Base-by-base conservation (phyloP, 2,797 vertebrate genomes). In the Centroberyx gerrardi region DNA sequence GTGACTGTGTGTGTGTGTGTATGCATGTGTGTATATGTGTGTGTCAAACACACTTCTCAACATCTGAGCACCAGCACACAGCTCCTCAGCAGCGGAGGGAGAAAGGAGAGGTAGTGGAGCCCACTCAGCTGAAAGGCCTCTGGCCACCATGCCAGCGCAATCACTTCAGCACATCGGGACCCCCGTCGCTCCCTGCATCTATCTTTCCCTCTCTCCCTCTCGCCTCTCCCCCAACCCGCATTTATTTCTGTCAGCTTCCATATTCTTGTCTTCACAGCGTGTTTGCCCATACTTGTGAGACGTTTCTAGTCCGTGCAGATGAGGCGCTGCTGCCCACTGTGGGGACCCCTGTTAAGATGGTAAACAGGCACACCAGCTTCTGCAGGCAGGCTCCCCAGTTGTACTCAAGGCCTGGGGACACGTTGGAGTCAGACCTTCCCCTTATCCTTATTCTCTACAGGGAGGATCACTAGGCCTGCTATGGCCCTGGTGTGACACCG, bases 161-260 rank as follows among this genome's bases (percentile, higher is more conserved):
- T 95, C 83, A 90, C 92, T 88, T 94, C 93, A 94, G 79, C 85
- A 89, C 88, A 78, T 83, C 62, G 22, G 83, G 87, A 90, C 90
- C 86, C 85, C 90, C 82, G 74, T 78, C 58, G 83, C 85, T 86
- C 3, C 61, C 78, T 67, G 60, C 78, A 2, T 83, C 84, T 90
- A 81, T 76, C 77, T 76, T 73, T 81, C 82, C 73, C 77, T 80
- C 73, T 69, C 82, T 84, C 73, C 74, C 82, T 76, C 85, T 89
- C 85, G 82, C 90, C 80, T 87, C 86, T 84, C 93, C 90, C 87
- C 92, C 82, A 91, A 87, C 91, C 88, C 93, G 71, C 89, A 53
- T 94, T 95, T 95, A 94, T 91, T 95, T 94, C 92, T 95, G 95
- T 95, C 95, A 95, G 89, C 85, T 95, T 95, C 95, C 94, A 95